phyloP scores from a whole-genome alignment of 2,797 vertebrate species.

The Lithobates sylvaticus region DNA sequence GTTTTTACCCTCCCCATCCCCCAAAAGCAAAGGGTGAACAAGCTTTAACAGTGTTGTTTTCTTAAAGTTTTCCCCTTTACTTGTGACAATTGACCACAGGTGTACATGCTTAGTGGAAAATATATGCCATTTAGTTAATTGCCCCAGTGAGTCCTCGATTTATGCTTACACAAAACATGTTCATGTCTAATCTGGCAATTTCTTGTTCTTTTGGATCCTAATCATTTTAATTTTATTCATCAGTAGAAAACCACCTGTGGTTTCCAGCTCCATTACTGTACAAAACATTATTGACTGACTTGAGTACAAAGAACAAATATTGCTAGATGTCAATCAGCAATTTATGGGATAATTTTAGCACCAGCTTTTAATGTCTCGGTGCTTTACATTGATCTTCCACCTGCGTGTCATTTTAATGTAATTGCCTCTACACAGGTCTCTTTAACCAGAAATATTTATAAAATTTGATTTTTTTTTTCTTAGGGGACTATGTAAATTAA shows the following conservation, averaged over 20 bases:
- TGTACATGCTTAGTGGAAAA: no score
- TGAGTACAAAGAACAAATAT: not conserved
- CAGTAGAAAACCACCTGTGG: not conserved
- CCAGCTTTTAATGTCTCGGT: not conserved
- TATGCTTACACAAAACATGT: no score
- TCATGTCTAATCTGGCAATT: no score
- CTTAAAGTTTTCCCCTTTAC: no score
- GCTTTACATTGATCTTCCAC: constrained; percentile 2
- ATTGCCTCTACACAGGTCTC: not conserved
- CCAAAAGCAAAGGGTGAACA: no score
- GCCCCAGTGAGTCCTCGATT: no score
- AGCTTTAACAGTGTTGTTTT: no score
- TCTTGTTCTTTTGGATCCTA: not conserved
- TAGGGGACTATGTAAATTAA: no score
- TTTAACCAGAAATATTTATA: not conserved
- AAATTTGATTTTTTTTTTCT: no score
- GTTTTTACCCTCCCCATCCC: no score
- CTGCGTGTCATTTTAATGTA: not conserved
- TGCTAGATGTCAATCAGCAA: not conserved
- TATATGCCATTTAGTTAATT: no score
- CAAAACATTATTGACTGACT: not conserved
- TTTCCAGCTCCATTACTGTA: not conserved
- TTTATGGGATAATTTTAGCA: not conserved
- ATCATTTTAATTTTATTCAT: not conserved
- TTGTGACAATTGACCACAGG: no score